These are phyloP conservation scores for Cyphomyrus plagiostoma DNA, from an alignment of 2,113 vertebrate species.

Conservation along the genomic window DNA sequence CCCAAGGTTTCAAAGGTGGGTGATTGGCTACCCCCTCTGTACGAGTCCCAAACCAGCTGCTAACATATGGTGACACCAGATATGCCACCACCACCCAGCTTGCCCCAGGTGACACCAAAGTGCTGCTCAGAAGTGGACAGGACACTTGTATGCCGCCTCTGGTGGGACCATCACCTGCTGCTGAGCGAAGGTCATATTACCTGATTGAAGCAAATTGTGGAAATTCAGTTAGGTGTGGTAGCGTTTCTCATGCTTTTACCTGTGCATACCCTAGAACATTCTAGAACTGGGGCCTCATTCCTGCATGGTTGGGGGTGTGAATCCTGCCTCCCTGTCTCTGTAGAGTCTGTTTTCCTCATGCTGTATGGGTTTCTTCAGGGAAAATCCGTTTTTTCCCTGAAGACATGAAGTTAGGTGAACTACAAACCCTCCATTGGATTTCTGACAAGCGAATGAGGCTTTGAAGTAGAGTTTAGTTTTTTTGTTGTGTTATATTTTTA, in stretches of 20 bases:
- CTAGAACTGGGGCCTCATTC: background rate
- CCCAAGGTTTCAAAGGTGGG: background rate
- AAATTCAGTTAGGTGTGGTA: background rate
- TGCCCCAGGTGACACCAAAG: slow-evolving; percentile 37
- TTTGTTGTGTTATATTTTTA: background rate
- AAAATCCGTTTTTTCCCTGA: background rate
- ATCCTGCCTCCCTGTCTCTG: background rate
- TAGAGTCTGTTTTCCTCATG: background rate
- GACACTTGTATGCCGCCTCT: slow-evolving; percentile 30
- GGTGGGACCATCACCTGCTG: background rate
- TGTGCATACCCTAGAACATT: background rate
- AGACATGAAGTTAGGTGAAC: background rate
- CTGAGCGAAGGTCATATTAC: background rate
- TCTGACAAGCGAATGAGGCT: background rate
- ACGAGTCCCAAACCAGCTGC: slow-evolving; percentile 39
- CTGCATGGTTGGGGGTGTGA: background rate
- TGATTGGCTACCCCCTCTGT: background rate
- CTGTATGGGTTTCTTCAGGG: background rate
- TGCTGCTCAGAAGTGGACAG: slow-evolving; percentile 32
- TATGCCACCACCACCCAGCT: slow-evolving; percentile 32
- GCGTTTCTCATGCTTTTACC: background rate
- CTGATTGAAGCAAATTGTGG: background rate
- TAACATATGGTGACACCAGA: slow-evolving; percentile 63
- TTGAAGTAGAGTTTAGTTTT: background rate
- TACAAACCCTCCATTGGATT: background rate